phyloP scores from a whole-genome alignment of 1,140 invertebrate species.

The Heliconius himera region DNA sequence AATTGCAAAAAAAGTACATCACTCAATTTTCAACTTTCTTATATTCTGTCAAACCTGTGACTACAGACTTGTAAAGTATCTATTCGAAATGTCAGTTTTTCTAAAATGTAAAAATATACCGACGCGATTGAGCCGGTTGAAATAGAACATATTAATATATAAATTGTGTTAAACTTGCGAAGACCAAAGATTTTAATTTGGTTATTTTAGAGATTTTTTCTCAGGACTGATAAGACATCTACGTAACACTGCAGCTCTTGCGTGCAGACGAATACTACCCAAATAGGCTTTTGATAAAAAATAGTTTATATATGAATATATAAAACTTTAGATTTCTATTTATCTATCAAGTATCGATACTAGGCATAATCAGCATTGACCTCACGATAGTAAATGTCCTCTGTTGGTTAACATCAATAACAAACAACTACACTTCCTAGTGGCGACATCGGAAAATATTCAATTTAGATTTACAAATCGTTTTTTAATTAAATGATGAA shows the following conservation, averaged over 20 bases:
- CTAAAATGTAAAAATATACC: no score
- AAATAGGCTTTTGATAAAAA: background rate
- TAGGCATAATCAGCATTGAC: slow-evolving; percentile 34
- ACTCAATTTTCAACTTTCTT: no score
- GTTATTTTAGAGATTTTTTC: no score
- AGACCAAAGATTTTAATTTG: no score
- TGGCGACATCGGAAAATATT: slow-evolving; percentile 26
- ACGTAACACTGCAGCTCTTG: background rate
- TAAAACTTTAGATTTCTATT: background rate
- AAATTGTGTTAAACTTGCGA: no score
- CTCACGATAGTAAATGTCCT: slow-evolving; percentile 39
- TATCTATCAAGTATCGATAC: slow-evolving; percentile 30
- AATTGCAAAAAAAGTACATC: no score
- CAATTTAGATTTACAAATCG: background rate
- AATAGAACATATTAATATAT: no score
- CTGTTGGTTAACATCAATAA: slow-evolving; percentile 31
- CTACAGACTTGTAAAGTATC: no score
- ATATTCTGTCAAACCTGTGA: no score
- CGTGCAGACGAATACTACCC: background rate
- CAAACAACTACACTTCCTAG: slow-evolving; percentile 32
- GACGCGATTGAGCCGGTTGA: no score
- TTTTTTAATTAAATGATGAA: background rate
- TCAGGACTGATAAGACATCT: no score
- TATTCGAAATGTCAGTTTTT: no score
- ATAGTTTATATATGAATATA: background rate